Conservation (phyloP, 2,113 vertebrate species). For the Psittacula cyanocephala region DNA sequence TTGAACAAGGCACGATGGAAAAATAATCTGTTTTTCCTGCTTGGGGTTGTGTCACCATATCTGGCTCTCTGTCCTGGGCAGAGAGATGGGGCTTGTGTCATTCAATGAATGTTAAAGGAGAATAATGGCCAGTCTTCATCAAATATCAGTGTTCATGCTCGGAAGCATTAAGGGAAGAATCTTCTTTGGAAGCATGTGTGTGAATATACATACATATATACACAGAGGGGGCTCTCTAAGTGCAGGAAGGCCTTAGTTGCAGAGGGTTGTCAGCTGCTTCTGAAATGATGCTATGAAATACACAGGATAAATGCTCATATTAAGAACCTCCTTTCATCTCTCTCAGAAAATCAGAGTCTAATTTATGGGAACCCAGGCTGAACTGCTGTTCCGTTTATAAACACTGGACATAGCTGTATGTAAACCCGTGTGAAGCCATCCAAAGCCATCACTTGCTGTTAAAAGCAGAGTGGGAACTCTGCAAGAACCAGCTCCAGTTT, state of each 20-base stretch:
- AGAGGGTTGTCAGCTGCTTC: not conserved
- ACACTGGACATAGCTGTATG: not conserved
- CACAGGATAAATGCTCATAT: not conserved
- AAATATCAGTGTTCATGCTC: not conserved
- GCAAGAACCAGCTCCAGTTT: not conserved
- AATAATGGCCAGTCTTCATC: not conserved
- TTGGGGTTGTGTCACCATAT: not conserved
- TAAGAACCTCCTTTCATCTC: not conserved
- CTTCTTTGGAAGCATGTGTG: not conserved
- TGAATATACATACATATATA: not conserved
- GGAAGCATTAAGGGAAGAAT: not conserved
- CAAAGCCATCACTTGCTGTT: not conserved
- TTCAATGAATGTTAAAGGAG: not conserved
- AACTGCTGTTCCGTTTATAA: not conserved
- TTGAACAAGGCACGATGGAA: not conserved
- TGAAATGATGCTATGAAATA: not conserved
- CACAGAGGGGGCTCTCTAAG: not conserved
- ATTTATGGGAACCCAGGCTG: not conserved
- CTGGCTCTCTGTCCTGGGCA: not conserved
- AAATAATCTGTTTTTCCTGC: not conserved
- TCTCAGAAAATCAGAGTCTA: not conserved
- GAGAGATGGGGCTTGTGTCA: not conserved
- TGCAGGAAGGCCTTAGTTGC: not conserved
- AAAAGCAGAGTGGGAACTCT: not conserved
- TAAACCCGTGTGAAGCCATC: not conserved